Conservation (phyloP, 2,797 vertebrate genomes). For the Danionella dracula region DNA sequence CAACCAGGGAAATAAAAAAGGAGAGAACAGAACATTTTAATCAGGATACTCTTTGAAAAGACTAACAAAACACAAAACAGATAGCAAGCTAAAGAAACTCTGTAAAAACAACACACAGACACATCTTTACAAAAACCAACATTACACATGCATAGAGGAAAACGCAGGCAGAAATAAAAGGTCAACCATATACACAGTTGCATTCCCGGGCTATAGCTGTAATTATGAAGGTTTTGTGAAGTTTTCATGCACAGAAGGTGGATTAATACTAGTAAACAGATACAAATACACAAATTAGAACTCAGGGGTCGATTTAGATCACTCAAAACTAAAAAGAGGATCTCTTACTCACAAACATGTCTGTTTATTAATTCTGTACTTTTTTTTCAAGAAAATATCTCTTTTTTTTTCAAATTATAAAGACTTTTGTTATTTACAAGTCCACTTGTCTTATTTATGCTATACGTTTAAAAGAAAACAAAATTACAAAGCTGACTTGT, state of each 20-base stretch:
- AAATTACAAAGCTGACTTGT: too few relatives aligned
- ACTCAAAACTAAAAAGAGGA: too few relatives aligned
- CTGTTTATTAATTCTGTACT: too few relatives aligned
- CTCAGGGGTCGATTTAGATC: conserved; percentile 96
- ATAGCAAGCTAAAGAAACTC: conserved; percentile 36
- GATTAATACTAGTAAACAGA: conserved; percentile 61
- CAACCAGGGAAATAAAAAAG: conserved; percentile 90
- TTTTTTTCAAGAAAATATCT: too few relatives aligned
- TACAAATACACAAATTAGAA: conserved; percentile 52
- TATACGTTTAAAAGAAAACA: too few relatives aligned
- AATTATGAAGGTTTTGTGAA: background rate
- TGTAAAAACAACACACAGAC: conserved; percentile 53
- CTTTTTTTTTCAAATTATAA: too few relatives aligned
- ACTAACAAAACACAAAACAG: conserved; percentile 63
- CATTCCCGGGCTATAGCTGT: background rate
- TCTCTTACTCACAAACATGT: too few relatives aligned
- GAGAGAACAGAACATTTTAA: conserved; percentile 99
- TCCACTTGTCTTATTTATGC: too few relatives aligned
- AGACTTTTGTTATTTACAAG: too few relatives aligned
- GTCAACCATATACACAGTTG: conserved; percentile 26
- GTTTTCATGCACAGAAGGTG: conserved; percentile 82
- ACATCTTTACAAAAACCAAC: conserved; percentile 58
- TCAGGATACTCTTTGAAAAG: conserved; percentile 84
- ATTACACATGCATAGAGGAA: conserved; percentile 57
- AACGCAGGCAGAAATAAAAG: conserved; percentile 28